These are phyloP conservation scores for Macaca mulatta DNA, from an alignment of 2,113 vertebrate genomes.

Conservation along the genomic window DNA sequence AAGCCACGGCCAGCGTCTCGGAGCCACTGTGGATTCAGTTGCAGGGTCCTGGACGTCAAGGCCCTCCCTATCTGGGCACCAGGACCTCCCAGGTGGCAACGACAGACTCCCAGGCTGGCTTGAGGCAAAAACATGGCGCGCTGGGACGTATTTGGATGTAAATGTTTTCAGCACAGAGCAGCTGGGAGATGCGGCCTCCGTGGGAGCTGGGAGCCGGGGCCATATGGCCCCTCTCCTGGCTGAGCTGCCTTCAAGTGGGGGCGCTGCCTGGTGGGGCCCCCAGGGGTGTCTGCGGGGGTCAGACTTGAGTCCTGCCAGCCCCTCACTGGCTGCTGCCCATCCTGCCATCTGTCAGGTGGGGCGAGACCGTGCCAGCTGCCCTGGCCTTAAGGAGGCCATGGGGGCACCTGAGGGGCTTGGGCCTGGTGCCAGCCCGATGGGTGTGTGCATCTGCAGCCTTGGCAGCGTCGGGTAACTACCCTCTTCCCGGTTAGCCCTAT, in stretches of 20 bases:
- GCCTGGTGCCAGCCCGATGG: neutral
- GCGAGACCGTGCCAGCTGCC: neutral
- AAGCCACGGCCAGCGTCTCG: neutral
- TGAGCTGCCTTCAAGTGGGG: neutral
- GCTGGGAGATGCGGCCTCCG: slow-evolving; percentile 30
- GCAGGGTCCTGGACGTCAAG: neutral
- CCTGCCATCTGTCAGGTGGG: neutral
- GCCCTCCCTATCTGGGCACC: neutral
- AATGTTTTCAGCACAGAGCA: slow-evolving; percentile 63
- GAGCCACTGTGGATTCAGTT: too few species aligned
- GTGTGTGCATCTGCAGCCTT: neutral
- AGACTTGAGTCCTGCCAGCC: neutral
- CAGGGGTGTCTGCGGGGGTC: neutral
- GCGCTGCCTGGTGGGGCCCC: neutral
- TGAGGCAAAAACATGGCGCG: slow-evolving; percentile 22
- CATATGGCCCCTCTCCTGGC: slow-evolving; percentile 35
- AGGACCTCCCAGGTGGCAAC: slow-evolving; percentile 9
- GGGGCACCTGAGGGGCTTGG: neutral
- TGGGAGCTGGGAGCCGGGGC: slow-evolving; percentile 46
- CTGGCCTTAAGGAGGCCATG: neutral
- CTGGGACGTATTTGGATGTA: slow-evolving; percentile 46
- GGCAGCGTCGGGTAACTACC: neutral
- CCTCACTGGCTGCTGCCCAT: neutral
- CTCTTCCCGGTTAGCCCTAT: neutral
- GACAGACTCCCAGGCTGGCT: slow-evolving; percentile 44